A percentile compares a stretch with the other conserved stretches of the same genome.
These are phyloP conservation scores for Stegana nigrithorax DNA, from an alignment of 2,888 invertebrate genomes.

Conservation along the genomic window DNA sequence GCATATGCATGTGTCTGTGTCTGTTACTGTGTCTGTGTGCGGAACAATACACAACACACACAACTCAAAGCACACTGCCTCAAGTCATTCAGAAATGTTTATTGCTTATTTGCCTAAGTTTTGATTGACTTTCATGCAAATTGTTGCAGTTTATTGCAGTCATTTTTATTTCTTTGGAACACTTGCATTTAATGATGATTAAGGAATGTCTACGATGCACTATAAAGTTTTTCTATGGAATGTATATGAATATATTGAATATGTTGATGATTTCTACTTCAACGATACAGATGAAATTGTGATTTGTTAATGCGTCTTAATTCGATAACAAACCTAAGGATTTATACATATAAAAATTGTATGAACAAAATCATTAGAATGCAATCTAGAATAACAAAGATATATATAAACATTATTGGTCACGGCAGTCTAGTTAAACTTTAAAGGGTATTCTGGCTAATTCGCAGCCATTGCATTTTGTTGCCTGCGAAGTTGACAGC, in stretches of 20 bases:
- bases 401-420: too few species aligned
- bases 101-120: neutral
- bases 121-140: slow-evolving; percentile 55
- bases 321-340: too few species aligned
- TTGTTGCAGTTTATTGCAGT: slow-evolving; percentile 26
- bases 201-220: neutral
- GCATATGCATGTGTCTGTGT: neutral
- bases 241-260: neutral
- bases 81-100: slow-evolving; percentile 9
- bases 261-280: neutral
- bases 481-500: too few species aligned
- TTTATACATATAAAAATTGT: too few species aligned
- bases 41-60: too few species aligned
- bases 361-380: too few species aligned
- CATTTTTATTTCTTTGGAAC: neutral
- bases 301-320: too few species aligned
- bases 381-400: too few species aligned
- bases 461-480: too few species aligned
- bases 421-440: too few species aligned
- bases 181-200: neutral
- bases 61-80: too few species aligned
- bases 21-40: neutral
- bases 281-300: neutral
- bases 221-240: neutral
- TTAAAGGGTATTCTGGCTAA: too few species aligned